Evolutionary conservation across 1,140 invertebrate genomes (phyloP).

Genomic region (Copidosoma floridanum): DNA sequence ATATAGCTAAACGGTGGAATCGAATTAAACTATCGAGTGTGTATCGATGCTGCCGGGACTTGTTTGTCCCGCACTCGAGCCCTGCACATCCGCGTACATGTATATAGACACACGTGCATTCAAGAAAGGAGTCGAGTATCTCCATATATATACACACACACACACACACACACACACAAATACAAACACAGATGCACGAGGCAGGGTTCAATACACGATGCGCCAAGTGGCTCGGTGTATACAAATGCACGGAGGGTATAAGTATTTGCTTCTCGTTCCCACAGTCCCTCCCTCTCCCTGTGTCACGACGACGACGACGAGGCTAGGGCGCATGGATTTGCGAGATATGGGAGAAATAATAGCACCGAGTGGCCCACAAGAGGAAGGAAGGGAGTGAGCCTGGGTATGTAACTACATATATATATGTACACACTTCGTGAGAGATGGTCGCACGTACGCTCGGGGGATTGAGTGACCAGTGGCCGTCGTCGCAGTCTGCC

Average conservation of each 20-base stretch:
- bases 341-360: slow-evolving; percentile 49
- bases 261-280: neutral
- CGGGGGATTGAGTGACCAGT: neutral
- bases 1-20: slow-evolving; percentile 14
- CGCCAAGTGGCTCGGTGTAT: slow-evolving; percentile 1
- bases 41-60: slow-evolving; percentile 4
- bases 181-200: too few relatives aligned
- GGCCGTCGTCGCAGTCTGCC: too few relatives aligned
- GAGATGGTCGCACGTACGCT: too few relatives aligned
- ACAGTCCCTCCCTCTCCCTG: neutral
- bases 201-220: neutral
- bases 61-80: slow-evolving; percentile 2
- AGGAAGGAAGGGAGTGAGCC: neutral
- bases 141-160: too few relatives aligned
- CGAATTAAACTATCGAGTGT: slow-evolving; percentile 25
- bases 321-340: slow-evolving; percentile 37
- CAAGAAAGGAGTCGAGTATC: slow-evolving; percentile 13
- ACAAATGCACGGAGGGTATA: too few relatives aligned
- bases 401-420: neutral
- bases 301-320: neutral
- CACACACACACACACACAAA: too few relatives aligned
- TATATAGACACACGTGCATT: slow-evolving; percentile 7
- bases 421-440: neutral
- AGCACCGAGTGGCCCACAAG: slow-evolving; percentile 26
- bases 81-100: neutral